Evolutionary conservation across 2,797 vertebrate genomes (phyloP).

Genomic region (Pygocentrus nattereri): DNA sequence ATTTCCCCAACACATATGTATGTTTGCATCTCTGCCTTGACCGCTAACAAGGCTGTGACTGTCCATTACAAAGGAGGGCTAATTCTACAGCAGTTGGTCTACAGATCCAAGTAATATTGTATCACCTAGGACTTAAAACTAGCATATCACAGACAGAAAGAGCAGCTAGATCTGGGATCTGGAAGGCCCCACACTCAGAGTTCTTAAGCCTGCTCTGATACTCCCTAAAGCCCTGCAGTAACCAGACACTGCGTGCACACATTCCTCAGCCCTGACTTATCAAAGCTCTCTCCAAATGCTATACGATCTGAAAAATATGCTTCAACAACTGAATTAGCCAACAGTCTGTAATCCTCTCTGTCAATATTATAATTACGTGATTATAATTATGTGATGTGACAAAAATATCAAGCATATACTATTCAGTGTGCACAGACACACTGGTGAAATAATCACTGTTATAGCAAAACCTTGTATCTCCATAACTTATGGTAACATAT

Average conservation of each 20-base stretch:
- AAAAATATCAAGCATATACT: not conserved
- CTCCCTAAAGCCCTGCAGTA: not conserved
- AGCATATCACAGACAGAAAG: not conserved
- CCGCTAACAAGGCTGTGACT: not conserved
- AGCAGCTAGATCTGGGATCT: not conserved
- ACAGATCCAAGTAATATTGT: not conserved
- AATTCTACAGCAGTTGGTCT: not conserved
- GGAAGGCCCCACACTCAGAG: not conserved
- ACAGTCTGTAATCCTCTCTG: not conserved
- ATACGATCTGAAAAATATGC: slow-evolving; percentile 15
- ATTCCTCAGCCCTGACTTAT: slow-evolving; percentile 14
- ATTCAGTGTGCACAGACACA: too few species aligned
- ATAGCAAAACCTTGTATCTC: too few species aligned
- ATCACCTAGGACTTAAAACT: not conserved
- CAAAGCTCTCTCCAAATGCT: not conserved
- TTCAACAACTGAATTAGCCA: not conserved
- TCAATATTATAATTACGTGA: too few species aligned
- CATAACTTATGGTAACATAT: too few species aligned
- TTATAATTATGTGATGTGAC: not conserved
- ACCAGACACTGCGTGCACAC: slow-evolving; percentile 8
- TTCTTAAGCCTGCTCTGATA: slow-evolving; percentile 17
- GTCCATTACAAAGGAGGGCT: not conserved
- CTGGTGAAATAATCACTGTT: too few species aligned
- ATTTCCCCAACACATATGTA: too few species aligned
- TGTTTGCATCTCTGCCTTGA: not conserved